Base-by-base conservation (phyloP, 2,113 vertebrate genomes). In the Sylvilagus bachmani region DNA sequence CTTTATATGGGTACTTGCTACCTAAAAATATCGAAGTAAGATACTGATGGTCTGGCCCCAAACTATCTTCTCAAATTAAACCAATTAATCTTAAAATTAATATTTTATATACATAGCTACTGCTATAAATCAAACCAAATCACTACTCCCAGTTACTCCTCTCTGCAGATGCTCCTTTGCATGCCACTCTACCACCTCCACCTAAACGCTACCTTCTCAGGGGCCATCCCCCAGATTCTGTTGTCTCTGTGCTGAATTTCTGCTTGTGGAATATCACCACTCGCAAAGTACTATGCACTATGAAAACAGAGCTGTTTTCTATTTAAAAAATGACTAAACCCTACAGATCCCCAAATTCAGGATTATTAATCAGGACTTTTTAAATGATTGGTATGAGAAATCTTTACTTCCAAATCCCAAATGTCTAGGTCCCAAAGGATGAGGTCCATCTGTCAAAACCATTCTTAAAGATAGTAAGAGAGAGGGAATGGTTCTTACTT, bases 61-160 rank as follows among this genome's bases (percentile, higher is more conserved):
- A 77, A 81, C n/a, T 77, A 81, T 27, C 24, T 83, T 62, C 58
- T 86, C 44, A 87, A 84, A 36, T 71, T 82, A 64, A 95, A 36
- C 6, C 70, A n/a, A 44, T 49, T 44, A 62, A 74, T 61, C 38
- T 73, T 38, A 44, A 44, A 44, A 44, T 19, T 29, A 25, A 24
- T 31, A 51, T 27, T 38, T 78, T 77, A n/a, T 13, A 73, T 38
- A 58, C 10, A 3, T 22, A 49, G 13, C n/a, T 91, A 49, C 77
- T 11, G 6, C 25, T 21, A 24, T 10, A 70, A 86, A 49, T 53
- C 25, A 71, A 92, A n/a, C 22, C 77, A 73, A 33, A 27, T 11
- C 66, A n/a, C 38, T 22, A 24, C 10, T 10, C 17, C 6, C 27
- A 38, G 24, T 61, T 31, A 24, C 0, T 75, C 12, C 16, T 81